Conservation (phyloP, 2,113 vertebrate species). For the Pseudorectes ferrugineus region DNA sequence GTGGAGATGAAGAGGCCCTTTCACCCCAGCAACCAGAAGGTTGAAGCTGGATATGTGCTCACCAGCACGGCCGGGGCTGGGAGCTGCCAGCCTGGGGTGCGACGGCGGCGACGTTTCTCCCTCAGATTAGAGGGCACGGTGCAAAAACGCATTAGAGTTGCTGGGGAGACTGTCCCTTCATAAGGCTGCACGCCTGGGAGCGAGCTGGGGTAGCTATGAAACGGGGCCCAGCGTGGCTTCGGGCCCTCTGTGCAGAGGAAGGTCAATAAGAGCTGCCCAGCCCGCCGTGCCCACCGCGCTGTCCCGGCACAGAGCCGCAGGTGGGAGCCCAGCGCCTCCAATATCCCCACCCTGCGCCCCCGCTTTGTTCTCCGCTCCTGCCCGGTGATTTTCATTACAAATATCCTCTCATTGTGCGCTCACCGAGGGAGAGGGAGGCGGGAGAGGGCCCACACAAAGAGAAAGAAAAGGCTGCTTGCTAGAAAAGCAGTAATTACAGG, state of each 20-base stretch:
- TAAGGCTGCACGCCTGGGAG: slow-evolving; percentile 20
- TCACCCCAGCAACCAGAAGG: slow-evolving; percentile 66
- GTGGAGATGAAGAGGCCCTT: slow-evolving; percentile 53
- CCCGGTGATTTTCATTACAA: slow-evolving; percentile 48
- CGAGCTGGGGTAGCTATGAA: slow-evolving; percentile 29
- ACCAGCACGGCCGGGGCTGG: not conserved
- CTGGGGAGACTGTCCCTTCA: slow-evolving; percentile 58
- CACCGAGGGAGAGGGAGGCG: not conserved
- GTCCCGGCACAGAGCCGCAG: not conserved
- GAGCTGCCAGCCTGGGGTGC: slow-evolving; percentile 44
- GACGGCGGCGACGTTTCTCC: slow-evolving; percentile 31
- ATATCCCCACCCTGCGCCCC: not conserved
- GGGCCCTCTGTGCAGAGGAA: not conserved
- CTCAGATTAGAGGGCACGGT: slow-evolving; percentile 36
- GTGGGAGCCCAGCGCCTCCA: slow-evolving; percentile 3
- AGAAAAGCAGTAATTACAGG: not conserved
- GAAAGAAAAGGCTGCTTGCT: slow-evolving; percentile 33
- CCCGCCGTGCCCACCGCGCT: not conserved
- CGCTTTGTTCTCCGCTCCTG: slow-evolving; percentile 24
- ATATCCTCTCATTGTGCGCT: not conserved
- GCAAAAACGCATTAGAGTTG: slow-evolving; percentile 55
- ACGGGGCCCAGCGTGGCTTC: not conserved
- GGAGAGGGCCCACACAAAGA: slow-evolving; percentile 51
- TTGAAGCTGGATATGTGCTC: slow-evolving; percentile 52
- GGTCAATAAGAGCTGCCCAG: not conserved